These are phyloP conservation scores for Lumbricus terrestris DNA, from an alignment of 2,888 invertebrate species.

Conservation along the genomic window DNA sequence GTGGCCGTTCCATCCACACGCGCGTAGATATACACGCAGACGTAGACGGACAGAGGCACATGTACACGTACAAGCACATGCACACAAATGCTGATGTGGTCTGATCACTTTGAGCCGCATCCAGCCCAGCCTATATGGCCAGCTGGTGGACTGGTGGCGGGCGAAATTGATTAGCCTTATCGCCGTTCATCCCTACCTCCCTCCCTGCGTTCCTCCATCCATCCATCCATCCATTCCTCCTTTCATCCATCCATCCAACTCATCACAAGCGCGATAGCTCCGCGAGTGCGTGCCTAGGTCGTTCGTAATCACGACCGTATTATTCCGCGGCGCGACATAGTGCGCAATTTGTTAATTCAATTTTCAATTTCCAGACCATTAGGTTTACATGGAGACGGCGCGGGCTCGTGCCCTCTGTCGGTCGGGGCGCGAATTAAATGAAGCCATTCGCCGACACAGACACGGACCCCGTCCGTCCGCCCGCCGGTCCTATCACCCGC, in stretches of 20 bases:
- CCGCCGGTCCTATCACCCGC: background rate
- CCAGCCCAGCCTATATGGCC: background rate
- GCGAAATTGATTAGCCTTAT: constrained; percentile 8
- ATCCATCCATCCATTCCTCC: background rate
- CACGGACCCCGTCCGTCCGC: background rate
- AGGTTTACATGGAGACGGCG: constrained; percentile 38
- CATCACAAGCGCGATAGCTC: background rate
- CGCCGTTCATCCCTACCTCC: background rate
- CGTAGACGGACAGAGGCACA: no score
- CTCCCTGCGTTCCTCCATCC: background rate
- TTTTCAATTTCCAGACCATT: constrained; percentile 57
- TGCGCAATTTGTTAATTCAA: constrained; percentile 57
- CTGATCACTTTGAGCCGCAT: background rate
- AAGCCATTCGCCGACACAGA: constrained; percentile 16
- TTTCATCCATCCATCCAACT: background rate
- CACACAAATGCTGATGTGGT: background rate
- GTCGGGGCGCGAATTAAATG: constrained; percentile 6
- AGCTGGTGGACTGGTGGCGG: background rate
- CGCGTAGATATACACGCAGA: no score
- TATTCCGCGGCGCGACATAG: constrained; percentile 20
- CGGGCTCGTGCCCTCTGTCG: background rate
- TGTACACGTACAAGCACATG: no score
- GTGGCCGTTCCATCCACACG: background rate
- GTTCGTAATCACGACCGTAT: constrained; percentile 25
- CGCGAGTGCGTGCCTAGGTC: background rate